Evolutionary conservation across 1,140 invertebrate species (phyloP), one percentile per base, ranked within the genome.

Genomic region (Mercenaria mercenaria): DNA sequence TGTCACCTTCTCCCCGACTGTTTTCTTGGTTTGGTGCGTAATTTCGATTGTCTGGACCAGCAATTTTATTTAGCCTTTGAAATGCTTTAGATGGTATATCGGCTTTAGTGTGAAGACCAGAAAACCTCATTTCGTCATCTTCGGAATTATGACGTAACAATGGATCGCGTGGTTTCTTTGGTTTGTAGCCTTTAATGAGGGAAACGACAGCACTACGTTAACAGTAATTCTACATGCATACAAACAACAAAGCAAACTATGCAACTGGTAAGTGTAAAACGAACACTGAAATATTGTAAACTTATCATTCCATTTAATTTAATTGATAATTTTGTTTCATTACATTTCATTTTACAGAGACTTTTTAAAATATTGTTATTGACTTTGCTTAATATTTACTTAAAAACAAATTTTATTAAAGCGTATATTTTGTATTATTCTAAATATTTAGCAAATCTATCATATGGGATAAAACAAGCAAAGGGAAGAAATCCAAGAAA

Each of bases 21-120:
- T 50, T 72, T 23, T n/a, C 80, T 64, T 74, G 61, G 79, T 43
- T 83, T 87, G 91, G 74, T 85, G 80, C 76, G 89, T 80, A 82
- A 90, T n/a, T 41, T 91, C 84, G 91, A 87, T 67, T 91, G 32
- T 76, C 69, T 52, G 87, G 26, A 52, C 32, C 91, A 29, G 95
- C 94, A 69, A 95, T 94, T 43, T 93, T 97, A 95, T 97, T 97
- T 79, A 98, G 96, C 87, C 96, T 96, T 91, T 97, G 96, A 94
- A 98, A 98, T 83, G 97, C 97, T 93, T 97, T 96, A 11, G 97
- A 98, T 6, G 97, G 97, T 91, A 98, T 97, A 43, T 97, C 96
- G 39, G 97, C 96, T 61, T 97, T 97, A 47, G 97, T 96, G 81
- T 95, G 92, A 94, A 97, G 97, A 93, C 97, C 96, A 13, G 97